Conservation (phyloP, 2,888 invertebrate species). For the Nebria brevicollis region DNA sequence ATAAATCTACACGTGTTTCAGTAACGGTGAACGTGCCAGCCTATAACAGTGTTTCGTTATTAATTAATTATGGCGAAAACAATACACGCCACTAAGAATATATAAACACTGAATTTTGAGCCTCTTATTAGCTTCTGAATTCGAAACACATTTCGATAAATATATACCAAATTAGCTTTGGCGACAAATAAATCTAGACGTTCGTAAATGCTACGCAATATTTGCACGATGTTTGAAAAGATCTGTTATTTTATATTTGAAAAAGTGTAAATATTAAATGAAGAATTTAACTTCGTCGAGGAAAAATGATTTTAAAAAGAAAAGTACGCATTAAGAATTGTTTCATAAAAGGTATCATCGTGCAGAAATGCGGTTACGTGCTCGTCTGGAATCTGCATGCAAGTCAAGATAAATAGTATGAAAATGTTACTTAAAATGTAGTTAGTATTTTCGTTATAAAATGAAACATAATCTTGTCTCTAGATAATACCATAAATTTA, state of each 20-base stretch:
- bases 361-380: constrained; percentile 10
- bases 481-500: not conserved
- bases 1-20: not conserved
- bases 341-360: not conserved
- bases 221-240: no score
- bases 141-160: not conserved
- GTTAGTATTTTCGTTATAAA: constrained; percentile 2
- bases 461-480: constrained; percentile 12
- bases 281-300: no score
- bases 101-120: not conserved
- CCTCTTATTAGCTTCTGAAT: not conserved
- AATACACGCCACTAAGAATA: not conserved
- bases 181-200: no score
- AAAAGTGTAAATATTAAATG: no score
- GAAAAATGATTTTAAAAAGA: no score
- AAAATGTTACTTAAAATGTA: constrained; percentile 14
- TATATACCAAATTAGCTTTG: no score
- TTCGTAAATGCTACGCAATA: no score
- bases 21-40: constrained; percentile 1
- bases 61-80: not conserved
- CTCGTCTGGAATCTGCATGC: constrained; percentile 14
- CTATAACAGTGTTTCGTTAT: not conserved
- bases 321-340: not conserved
- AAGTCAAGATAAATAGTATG: not conserved
- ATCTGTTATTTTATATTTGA: no score